Base-by-base conservation (phyloP, 1,140 invertebrate species). In the Euborellia annulipes region DNA sequence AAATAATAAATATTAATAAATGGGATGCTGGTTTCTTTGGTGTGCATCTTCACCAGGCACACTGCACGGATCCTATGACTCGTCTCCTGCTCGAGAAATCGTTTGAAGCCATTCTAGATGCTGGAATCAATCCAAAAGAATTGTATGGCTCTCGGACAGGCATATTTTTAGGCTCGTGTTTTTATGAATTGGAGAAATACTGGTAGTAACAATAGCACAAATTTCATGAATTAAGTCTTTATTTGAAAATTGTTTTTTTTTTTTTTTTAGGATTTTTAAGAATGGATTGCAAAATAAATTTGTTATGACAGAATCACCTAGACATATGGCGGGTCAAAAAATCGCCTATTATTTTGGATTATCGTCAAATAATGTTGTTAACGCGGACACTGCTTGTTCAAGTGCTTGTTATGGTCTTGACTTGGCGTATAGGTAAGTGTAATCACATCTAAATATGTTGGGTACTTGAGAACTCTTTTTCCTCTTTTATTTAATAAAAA, bases 351-450 rank as follows among this genome's bases (percentile, higher is more conserved):
- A n/a, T n/a, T n/a, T n/a, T n/a, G n/a, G n/a, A n/a, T n/a, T n/a
- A n/a, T n/a, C n/a, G n/a, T n/a, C n/a, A n/a, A n/a, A n/a, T n/a
- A n/a, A n/a, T n/a, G n/a, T n/a, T n/a, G n/a, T n/a, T n/a, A n/a
- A n/a, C n/a, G n/a, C n/a, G 2, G 91, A 96, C 57, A 85, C 86
- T 11, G 87, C 89, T 6, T 95, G 90, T 64, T 89, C 85, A 38
- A 92, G 89, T 20, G 87, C 85, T 47, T 67, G 89, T 42, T 75
- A 81, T 47, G 90, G 88, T 0, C 54, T 96, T 9, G 79, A 90
- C 54, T 75, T 86, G 52, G 91, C 88, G 3, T 81, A 85, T 49
- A 69, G 69, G n/a, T n/a, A n/a, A n/a, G n/a, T n/a, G n/a, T n/a
- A n/a, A n/a, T n/a, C n/a, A n/a, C n/a, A n/a, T n/a, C n/a, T n/a